phyloP scores from a whole-genome alignment of 64 coral and sea anemone genomes.

The Stichodactyla mertensii region DNA sequence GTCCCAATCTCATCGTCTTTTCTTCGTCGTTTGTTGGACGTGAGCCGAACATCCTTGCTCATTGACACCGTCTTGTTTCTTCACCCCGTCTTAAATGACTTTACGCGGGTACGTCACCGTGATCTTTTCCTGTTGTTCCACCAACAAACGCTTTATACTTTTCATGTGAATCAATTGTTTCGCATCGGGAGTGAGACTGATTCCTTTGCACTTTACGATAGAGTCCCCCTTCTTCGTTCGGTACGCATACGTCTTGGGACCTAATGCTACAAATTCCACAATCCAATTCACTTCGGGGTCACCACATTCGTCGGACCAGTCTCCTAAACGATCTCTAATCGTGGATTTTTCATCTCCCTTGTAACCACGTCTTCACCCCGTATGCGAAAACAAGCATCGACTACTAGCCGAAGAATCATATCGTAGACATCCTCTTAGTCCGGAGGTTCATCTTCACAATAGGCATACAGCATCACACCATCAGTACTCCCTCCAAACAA shows the following conservation, averaged over 20 bases:
- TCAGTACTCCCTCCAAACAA: no score
- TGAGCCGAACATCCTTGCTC: neutral
- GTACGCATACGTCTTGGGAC: constrained; percentile 12
- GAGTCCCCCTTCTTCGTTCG: neutral
- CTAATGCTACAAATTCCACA: neutral
- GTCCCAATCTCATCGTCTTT: neutral
- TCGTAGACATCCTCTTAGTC: no score
- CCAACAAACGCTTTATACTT: no score
- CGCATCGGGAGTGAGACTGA: neutral
- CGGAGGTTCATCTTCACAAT: no score
- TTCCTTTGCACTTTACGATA: neutral
- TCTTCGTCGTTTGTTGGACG: neutral
- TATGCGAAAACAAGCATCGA: no score
- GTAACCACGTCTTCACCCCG: neutral
- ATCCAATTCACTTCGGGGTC: neutral
- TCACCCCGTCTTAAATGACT: neutral
- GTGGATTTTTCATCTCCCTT: neutral
- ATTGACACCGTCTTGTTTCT: neutral
- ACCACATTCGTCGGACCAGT: neutral
- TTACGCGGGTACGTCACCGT: neutral
- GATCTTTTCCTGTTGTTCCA: no score
- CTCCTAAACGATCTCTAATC: neutral
- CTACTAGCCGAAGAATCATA: no score
- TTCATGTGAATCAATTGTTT: no score
- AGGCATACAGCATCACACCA: no score